Base-by-base conservation (phyloP, 1,140 invertebrate genomes). In the Drosophila busckii region DNA sequence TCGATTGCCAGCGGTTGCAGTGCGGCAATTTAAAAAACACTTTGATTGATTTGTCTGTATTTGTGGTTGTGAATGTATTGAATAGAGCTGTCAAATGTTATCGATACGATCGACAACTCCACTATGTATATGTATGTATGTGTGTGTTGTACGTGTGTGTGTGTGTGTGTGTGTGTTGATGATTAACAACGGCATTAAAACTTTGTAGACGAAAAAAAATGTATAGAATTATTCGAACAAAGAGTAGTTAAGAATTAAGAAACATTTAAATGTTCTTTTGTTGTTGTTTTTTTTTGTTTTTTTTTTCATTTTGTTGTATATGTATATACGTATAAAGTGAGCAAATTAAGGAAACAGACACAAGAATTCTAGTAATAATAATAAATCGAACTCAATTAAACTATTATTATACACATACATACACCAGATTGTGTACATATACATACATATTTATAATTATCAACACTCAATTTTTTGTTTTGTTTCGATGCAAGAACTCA, bases 331-430 rank as follows among this genome's bases (percentile, higher is more conserved):
- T n/a, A n/a, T n/a, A n/a, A n/a, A n/a, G 40, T 45, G 54, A 64
- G 40, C 38, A 52, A n/a, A 64, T 44, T 58, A 58, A 64, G 28
- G 40, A 59, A 50, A 62, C 50, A 62, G 52, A 53, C 52, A 62
- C 52, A 62, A 56, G 19, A 40, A 41, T 52, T 16, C 3, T 41
- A 29, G 20, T n/a, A 40, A 29, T 29, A 38, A 41, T 25, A 41
- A 16, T 16, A 53, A 53, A 32, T 15, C n/a, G n/a, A n/a, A n/a
- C 10, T 61, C 16, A 23, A 60, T n/a, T n/a, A 37, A 46, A 48
- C 34, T 46, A 23, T 49, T 15, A 20, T 20, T 37, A 23, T 12
- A 34, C 23, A 40, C 15, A 34, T 19, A 12, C 25, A 34, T 48
- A 46, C 44, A 44, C n/a, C n/a, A n/a, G n/a, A n/a, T n/a, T n/a